Evolutionary conservation across 2,888 invertebrate species (phyloP).

Genomic region (Oscheius sp.): DNA sequence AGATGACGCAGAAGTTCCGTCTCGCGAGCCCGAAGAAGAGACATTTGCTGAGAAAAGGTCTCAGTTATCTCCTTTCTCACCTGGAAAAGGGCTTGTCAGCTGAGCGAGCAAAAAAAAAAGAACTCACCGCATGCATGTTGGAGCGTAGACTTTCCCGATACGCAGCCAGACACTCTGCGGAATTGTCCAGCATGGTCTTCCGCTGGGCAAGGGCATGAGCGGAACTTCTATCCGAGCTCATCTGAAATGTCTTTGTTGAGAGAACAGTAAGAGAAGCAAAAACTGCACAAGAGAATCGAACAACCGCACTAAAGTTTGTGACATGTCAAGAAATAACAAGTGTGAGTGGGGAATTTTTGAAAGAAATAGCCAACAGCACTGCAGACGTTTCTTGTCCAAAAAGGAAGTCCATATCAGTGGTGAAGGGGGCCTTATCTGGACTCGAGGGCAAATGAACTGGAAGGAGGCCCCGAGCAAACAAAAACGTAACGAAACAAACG

Average conservation of each 20-base stretch:
- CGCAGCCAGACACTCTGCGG: conserved; percentile 50
- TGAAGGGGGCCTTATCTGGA: background rate
- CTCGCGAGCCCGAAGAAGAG: conserved; percentile 56
- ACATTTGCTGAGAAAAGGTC: conserved; percentile 53
- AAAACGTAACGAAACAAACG: conserved; percentile 10
- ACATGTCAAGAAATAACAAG: background rate
- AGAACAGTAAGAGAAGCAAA: background rate
- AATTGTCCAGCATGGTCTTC: conserved; percentile 50
- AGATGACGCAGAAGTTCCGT: conserved; percentile 55
- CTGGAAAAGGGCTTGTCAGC: conserved; percentile 35
- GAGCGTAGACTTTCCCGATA: conserved; percentile 44
- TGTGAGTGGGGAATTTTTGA: background rate
- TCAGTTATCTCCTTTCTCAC: conserved; percentile 58
- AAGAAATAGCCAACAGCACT: background rate
- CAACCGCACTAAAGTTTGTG: too few species aligned
- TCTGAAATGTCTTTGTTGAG: conserved; percentile 3
- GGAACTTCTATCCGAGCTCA: conserved; percentile 13
- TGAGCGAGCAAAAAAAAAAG: background rate
- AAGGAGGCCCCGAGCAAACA: background rate
- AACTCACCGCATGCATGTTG: conserved; percentile 50
- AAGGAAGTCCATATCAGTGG: background rate
- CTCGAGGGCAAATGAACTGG: background rate
- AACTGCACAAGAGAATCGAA: background rate
- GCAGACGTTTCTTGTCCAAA: background rate
- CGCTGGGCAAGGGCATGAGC: conserved; percentile 47